These are phyloP conservation scores for Plodia interpunctella DNA, from an alignment of 1,140 invertebrate genomes.

Conservation along the genomic window DNA sequence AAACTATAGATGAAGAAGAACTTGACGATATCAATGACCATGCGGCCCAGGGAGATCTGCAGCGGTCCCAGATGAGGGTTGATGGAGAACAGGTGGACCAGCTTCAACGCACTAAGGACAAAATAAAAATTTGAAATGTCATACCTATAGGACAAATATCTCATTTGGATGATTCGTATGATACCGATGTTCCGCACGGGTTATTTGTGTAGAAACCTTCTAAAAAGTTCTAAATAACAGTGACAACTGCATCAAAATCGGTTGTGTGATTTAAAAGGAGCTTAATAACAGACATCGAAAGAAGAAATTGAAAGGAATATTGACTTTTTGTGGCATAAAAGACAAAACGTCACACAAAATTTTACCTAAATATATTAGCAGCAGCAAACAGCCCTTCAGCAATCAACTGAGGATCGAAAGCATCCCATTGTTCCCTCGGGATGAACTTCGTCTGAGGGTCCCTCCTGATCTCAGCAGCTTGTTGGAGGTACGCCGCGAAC, in stretches of 20 bases:
- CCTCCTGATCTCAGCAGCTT: constrained; percentile 80
- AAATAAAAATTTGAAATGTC: neutral
- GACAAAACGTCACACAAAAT: constrained; percentile 1
- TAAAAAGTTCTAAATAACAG: too few species aligned
- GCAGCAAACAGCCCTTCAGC: constrained; percentile 96
- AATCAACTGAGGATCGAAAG: constrained; percentile 95
- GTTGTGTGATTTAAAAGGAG: too few species aligned
- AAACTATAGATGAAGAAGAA: constrained; percentile 96
- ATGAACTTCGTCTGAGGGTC: constrained; percentile 84
- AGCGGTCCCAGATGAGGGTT: constrained; percentile 96
- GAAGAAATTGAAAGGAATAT: too few species aligned
- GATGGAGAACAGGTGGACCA: constrained; percentile 96
- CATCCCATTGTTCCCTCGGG: constrained; percentile 91
- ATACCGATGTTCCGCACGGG: too few species aligned
- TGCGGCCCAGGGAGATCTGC: constrained; percentile 90
- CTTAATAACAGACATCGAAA: too few species aligned
- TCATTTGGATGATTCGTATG: too few species aligned
- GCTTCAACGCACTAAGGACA: constrained; percentile 80
- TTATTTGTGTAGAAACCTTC: too few species aligned
- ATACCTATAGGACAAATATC: neutral
- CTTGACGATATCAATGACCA: constrained; percentile 96
- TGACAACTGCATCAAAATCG: too few species aligned
- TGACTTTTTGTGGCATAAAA: too few species aligned
- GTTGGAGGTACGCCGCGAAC: constrained; percentile 86
- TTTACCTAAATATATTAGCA: constrained; percentile 92